phyloP scores from a whole-genome alignment of 1,140 invertebrate species.

The Musca domestica region DNA sequence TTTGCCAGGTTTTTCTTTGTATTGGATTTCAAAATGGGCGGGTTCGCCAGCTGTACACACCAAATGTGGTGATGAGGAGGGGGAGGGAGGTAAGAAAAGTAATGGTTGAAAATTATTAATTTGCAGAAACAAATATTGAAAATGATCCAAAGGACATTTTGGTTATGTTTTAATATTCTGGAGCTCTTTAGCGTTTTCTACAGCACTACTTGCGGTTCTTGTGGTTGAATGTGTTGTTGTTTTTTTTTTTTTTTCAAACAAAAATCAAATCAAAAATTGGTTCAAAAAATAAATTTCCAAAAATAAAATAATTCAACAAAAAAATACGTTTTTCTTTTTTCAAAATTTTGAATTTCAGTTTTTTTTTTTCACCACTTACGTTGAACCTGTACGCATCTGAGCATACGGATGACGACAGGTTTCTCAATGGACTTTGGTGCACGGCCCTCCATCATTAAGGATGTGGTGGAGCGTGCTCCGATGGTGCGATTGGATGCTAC shows the following conservation, averaged over 20 bases:
- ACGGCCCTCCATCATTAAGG: conserved; percentile 35
- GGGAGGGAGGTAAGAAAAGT: not conserved
- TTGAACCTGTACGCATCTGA: conserved; percentile 73
- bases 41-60: conserved; percentile 73
- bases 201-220: too few species aligned
- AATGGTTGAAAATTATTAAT: not conserved
- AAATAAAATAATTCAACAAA: too few species aligned
- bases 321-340: too few species aligned
- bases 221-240: too few species aligned
- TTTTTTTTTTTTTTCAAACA: too few species aligned
- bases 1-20: conserved; percentile 60
- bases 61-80: too few species aligned
- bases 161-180: too few species aligned
- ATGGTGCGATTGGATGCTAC: conserved; percentile 24
- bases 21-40: conserved; percentile 78
- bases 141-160: too few species aligned
- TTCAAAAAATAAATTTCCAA: too few species aligned
- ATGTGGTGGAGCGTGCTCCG: conserved; percentile 35
- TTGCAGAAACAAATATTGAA: not conserved
- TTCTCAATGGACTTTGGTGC: conserved; percentile 39
- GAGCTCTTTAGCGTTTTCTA: too few species aligned
- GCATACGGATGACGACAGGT: conserved; percentile 69
- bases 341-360: too few species aligned
- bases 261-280: too few species aligned
- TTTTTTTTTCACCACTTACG: conserved; percentile 65